Evolutionary conservation across 2,888 invertebrate species (phyloP), one percentile per base, ranked within the genome.

Genomic region (Zhengitettix transpicula): DNA sequence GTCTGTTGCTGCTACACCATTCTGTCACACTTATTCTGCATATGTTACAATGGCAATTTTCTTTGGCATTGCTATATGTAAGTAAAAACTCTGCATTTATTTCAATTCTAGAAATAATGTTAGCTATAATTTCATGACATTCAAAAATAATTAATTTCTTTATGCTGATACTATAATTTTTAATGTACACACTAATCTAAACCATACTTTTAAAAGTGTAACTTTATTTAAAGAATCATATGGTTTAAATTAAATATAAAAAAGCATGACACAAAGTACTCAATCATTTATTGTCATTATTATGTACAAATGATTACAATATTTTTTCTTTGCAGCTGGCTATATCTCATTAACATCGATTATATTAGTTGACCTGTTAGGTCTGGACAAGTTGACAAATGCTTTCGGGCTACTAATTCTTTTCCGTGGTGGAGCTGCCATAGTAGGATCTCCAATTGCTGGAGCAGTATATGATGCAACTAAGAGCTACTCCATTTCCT

Each of bases 261-360:
- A 1, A n/a, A 47, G 47, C 15, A 47, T n/a, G 5, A n/a, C 47
- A 47, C 3, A 44, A 44, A 44, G n/a, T n/a, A n/a, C n/a, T n/a
- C 44, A 42, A 10, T 42, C 44, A 42, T 42, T 11, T 11, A 11
- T 11, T 42, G 44, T 42, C 10, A 47, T 8, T 47, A 42, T 28
- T 42, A 10, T 56, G 28, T 10, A 12, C 15, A 47, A 47, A 47
- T 47, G 14, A 17, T 17, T 28, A 42, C 63, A 12, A 42, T 57
- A 51, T 55, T 64, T 56, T 55, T 57, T 54, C 41, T 60, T 71
- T 71, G 59, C 78, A 93, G 93, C 97, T 64, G 96, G 96, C 63
- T 98, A 94, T 77, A 96, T 99, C 70, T 96, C 97, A 11, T 78
- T 99, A 61, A 98, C 98, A 52, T 98, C 98, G 56, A 97, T 98